phyloP scores from a whole-genome alignment of 2,888 invertebrate genomes.

The Athalia cordata region DNA sequence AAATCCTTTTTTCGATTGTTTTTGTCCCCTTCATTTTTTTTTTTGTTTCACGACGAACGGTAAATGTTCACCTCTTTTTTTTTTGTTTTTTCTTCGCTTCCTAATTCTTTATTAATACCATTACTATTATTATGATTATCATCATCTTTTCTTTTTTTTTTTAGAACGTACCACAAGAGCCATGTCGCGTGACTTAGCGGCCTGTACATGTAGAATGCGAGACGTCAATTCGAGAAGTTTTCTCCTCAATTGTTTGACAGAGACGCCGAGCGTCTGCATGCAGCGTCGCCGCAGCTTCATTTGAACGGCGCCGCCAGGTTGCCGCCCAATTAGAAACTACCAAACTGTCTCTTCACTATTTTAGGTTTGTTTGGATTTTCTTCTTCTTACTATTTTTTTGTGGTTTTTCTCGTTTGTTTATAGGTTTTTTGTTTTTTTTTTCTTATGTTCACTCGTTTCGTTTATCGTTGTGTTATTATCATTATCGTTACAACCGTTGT shows the following conservation, averaged over 20 bases:
- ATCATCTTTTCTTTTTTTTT: background rate
- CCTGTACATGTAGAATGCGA: slow-evolving; percentile 69
- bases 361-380: background rate
- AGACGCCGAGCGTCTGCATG: slow-evolving; percentile 73
- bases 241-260: slow-evolving; percentile 70
- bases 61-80: too few species aligned
- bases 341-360: slow-evolving; percentile 44
- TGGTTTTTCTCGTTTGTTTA: too few species aligned
- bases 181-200: slow-evolving; percentile 70
- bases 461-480: too few species aligned
- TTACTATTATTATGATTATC: background rate
- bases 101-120: background rate
- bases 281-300: slow-evolving; percentile 72
- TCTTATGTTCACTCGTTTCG: too few species aligned
- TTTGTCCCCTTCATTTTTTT: too few species aligned
- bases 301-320: slow-evolving; percentile 71
- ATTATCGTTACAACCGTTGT: too few species aligned
- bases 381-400: background rate
- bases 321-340: slow-evolving; percentile 65
- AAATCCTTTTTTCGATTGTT: too few species aligned
- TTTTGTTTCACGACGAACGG: too few species aligned
- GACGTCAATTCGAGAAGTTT: slow-evolving; percentile 70
- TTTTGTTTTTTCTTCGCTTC: too few species aligned
- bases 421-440: too few species aligned
- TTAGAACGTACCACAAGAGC: slow-evolving; percentile 68